Conservation (phyloP, 35 echinoderm and acorn worm species). For the Amphiura filiformis region DNA sequence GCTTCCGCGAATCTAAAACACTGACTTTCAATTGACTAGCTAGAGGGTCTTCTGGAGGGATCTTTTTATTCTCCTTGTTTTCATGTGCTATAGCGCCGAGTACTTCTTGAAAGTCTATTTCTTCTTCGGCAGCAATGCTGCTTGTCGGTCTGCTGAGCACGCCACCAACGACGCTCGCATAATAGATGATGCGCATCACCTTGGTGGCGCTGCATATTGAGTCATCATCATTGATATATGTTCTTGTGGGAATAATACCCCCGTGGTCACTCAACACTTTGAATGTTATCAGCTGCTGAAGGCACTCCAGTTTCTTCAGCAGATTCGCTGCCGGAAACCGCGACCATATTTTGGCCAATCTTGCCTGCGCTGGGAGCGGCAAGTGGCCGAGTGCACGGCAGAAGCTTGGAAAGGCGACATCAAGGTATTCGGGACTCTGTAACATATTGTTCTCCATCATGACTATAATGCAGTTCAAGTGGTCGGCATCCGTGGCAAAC, state of each 20-base stretch:
- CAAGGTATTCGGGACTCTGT: conserved; percentile 80
- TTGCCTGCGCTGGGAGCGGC: conserved; percentile 66
- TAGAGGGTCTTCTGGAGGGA: conserved; percentile 62
- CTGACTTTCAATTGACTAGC: conserved; percentile 59
- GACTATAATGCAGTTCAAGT: conserved; percentile 80
- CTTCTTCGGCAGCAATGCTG: conserved; percentile 32
- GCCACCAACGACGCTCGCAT: conserved; percentile 86
- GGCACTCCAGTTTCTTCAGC: conserved; percentile 75
- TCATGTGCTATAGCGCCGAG: conserved; percentile 61
- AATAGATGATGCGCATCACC: conserved; percentile 83
- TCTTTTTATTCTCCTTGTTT: conserved; percentile 58
- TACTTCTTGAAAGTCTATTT: conserved; percentile 53
- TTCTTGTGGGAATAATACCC: background rate
- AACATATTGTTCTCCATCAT: conserved; percentile 92
- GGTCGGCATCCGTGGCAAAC: conserved; percentile 52
- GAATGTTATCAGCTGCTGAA: conserved; percentile 93
- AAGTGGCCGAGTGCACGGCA: conserved; percentile 71
- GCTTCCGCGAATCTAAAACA: conserved; percentile 59
- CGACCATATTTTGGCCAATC: conserved; percentile 57
- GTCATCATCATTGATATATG: conserved; percentile 61
- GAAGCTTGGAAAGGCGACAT: conserved; percentile 80
- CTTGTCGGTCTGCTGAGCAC: conserved; percentile 14
- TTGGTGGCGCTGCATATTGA: conserved; percentile 81
- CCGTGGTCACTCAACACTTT: conserved; percentile 78
- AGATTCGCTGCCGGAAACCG: conserved; percentile 60